These are phyloP conservation scores for Hesperia comma DNA, from an alignment of 2,888 invertebrate species.

Conservation along the genomic window DNA sequence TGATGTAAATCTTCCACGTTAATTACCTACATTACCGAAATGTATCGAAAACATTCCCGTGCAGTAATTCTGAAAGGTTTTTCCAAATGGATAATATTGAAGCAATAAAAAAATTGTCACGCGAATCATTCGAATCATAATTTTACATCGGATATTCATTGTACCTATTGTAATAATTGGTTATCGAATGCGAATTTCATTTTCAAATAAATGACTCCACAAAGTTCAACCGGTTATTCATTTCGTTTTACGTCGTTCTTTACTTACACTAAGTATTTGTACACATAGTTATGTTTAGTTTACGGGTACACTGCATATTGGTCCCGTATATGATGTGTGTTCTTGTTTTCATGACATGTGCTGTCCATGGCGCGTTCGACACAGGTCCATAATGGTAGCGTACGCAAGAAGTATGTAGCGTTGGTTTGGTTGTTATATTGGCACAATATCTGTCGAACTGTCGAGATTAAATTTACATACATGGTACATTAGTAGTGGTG, in stretches of 20 bases:
- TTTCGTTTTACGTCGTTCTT: not conserved
- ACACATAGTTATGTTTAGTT: no score
- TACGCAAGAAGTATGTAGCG: no score
- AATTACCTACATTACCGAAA: constrained; percentile 38
- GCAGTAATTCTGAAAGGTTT: constrained; percentile 25
- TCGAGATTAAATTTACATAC: no score
- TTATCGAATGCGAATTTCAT: constrained; percentile 44
- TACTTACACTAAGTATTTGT: no score
- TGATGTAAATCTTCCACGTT: constrained; percentile 24
- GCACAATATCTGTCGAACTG: no score
- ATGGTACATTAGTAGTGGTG: no score
- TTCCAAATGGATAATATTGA: constrained; percentile 48
- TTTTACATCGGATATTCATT: constrained; percentile 46
- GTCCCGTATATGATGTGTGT: no score
- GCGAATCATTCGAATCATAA: constrained; percentile 50
- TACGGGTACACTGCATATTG: not conserved
- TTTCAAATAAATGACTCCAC: constrained; percentile 52
- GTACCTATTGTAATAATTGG: constrained; percentile 52
- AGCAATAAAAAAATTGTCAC: constrained; percentile 63
- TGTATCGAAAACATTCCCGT: not conserved
- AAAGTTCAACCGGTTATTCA: constrained; percentile 2
- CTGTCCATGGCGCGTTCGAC: no score
- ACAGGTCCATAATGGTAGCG: no score
- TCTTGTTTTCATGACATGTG: no score
- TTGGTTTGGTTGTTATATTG: no score